phyloP scores from a whole-genome alignment of 2,888 invertebrate genomes.

The Amblyteles armatorius region DNA sequence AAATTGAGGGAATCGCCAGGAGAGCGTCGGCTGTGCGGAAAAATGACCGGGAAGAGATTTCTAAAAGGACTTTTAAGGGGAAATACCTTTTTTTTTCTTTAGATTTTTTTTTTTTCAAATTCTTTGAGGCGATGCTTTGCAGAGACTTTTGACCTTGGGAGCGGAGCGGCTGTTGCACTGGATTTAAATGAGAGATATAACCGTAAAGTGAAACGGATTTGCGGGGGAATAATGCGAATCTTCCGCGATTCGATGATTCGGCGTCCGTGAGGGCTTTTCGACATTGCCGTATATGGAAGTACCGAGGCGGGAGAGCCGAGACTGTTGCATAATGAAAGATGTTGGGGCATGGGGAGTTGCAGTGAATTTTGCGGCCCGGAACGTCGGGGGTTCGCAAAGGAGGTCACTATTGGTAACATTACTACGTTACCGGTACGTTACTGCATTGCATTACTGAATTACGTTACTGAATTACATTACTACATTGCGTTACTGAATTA shows the following conservation, averaged over 20 bases:
- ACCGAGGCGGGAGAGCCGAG: slow-evolving; percentile 1
- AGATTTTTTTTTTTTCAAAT: too few relatives aligned
- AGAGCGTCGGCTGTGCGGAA: too few relatives aligned
- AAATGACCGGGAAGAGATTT: too few relatives aligned
- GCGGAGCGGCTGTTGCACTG: too few relatives aligned
- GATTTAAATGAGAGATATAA: background rate
- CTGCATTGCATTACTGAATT: too few relatives aligned
- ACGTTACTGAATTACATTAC: too few relatives aligned
- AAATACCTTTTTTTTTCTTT: too few relatives aligned
- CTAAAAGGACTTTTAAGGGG: too few relatives aligned
- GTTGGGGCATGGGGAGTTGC: background rate
- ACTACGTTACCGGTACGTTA: too few relatives aligned
- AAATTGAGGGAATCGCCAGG: background rate
- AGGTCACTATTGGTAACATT: background rate
- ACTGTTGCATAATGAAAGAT: slow-evolving; percentile 18
- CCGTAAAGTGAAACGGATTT: background rate
- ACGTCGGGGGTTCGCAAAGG: background rate
- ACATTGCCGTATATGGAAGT: slow-evolving; percentile 29
- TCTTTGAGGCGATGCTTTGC: too few relatives aligned
- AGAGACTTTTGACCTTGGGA: background rate
- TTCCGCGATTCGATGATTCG: slow-evolving; percentile 5
- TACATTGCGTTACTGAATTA: too few relatives aligned
- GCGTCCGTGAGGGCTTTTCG: slow-evolving; percentile 18
- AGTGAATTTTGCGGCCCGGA: background rate
- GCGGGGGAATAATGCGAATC: background rate